Evolutionary conservation across 2,888 invertebrate species (phyloP).

Genomic region (Melitaea athalia): DNA sequence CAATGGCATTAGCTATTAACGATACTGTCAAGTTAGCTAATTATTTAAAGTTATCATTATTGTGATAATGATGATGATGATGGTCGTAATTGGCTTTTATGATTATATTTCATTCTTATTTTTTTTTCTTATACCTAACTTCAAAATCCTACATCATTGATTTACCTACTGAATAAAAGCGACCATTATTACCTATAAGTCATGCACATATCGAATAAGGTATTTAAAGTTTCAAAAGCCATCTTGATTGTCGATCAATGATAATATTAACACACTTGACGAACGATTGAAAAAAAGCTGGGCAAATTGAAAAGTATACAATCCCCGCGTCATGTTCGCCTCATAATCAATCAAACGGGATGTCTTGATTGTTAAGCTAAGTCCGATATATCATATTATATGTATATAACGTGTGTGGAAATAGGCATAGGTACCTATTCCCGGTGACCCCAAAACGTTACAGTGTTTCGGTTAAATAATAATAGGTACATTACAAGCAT

Average conservation of each 20-base stretch:
- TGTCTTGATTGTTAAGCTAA: slow-evolving; percentile 60
- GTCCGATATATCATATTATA: slow-evolving; percentile 25
- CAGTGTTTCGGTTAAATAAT: slow-evolving; percentile 45
- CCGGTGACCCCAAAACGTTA: slow-evolving; percentile 28
- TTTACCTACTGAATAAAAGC: background rate
- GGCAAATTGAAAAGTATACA: slow-evolving; percentile 61
- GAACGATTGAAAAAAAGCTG: slow-evolving; percentile 48
- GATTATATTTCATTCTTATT: no score
- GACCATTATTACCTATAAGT: slow-evolving; percentile 7
- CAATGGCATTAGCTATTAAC: no score
- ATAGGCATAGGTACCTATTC: slow-evolving; percentile 16
- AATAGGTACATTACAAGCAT: slow-evolving; percentile 28
- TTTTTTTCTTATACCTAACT: no score
- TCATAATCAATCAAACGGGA: slow-evolving; percentile 71
- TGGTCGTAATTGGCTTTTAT: no score
- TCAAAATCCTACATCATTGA: no score
- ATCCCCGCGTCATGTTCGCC: slow-evolving; percentile 44
- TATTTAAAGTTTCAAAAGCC: slow-evolving; percentile 30
- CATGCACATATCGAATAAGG: slow-evolving; percentile 25
- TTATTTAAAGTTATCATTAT: no score
- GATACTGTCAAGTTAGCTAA: no score
- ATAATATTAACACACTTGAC: slow-evolving; percentile 56
- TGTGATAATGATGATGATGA: no score
- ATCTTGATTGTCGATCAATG: slow-evolving; percentile 47
- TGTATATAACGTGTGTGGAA: slow-evolving; percentile 15